Evolutionary conservation across 2,888 invertebrate genomes (phyloP), one percentile per base, ranked within the genome.

Genomic region (Caenorhabditis afra): DNA sequence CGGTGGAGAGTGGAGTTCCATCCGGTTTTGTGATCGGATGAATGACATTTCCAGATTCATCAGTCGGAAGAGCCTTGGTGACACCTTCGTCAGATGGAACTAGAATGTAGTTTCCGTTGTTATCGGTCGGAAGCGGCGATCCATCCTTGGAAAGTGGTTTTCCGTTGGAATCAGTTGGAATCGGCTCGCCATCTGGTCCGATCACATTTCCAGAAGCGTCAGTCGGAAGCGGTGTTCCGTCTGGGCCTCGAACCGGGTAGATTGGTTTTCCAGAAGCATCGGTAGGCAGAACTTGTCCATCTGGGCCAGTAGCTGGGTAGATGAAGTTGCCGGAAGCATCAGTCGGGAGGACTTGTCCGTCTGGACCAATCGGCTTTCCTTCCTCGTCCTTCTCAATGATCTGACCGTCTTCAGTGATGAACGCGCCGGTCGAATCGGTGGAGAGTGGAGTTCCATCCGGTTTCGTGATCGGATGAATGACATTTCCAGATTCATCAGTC

Each of bases 51-150:
- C 70, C 78, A 47, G n/a, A 18, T 0, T 47, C 71, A 22, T 74
- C 74, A 16, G 79, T 79, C 14, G 79, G 74, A 5, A 74, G 39
- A 39, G 7, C 35, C 16, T 45, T 71, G 20, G 39, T 35, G n/a
- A 44, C 49, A n/a, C n/a, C n/a, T n/a, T n/a, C n/a, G n/a, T n/a
- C n/a, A n/a, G n/a, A n/a, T 29, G 61, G 55, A 35, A 71, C 35
- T n/a, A 29, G 2, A 3, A 85, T 52, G 49, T 61, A 55, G 55
- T 79, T 58, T 47, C 82, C 81, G 2, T 35, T 20, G 16, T 39
- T 65, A 53, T 87, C 85, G 49, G 86, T 87, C 14, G 86, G 83
- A 20, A 87, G 53, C 2, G 74, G 62, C 0, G 55, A 23, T 22
- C 77, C 76, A 59, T 71, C 49, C 29, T 66, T 45, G 1, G 14